These are phyloP conservation scores for Indicator maculatus DNA, from an alignment of 2,113 vertebrate species.

Conservation along the genomic window DNA sequence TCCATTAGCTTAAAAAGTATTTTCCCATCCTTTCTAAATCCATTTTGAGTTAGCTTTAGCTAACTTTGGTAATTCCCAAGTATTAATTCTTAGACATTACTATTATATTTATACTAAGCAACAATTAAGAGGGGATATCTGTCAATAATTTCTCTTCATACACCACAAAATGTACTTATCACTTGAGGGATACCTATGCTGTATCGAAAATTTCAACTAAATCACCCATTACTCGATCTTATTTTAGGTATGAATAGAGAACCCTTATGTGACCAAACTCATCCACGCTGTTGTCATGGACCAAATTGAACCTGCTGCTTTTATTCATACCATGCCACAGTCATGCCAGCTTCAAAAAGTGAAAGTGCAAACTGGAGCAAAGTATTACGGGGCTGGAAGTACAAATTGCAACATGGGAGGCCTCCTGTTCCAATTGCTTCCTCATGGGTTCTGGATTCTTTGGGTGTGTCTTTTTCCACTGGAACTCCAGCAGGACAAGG, in stretches of 20 bases:
- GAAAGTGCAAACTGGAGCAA: too few species aligned
- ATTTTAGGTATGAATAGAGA: neutral
- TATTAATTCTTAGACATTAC: neutral
- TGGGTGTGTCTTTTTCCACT: too few species aligned
- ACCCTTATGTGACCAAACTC: neutral
- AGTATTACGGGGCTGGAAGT: too few species aligned
- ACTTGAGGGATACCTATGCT: neutral
- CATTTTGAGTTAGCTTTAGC: neutral
- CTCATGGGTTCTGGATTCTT: too few species aligned
- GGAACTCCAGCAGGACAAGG: too few species aligned
- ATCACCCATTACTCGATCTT: neutral
- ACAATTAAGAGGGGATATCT: neutral
- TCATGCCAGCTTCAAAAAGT: too few species aligned
- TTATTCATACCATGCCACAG: too few species aligned
- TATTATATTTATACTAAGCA: neutral
- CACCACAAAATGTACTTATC: neutral
- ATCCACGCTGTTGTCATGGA: neutral
- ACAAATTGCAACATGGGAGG: too few species aligned
- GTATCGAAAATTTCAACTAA: neutral
- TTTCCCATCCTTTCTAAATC: conserved; percentile 7
- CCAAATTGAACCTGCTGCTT: too few species aligned
- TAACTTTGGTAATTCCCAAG: neutral
- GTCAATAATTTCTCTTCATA: neutral
- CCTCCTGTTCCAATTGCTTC: too few species aligned
- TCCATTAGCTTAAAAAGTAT: neutral